Percentiles rank a stretch among this genome's conserved stretches.
These are phyloP conservation scores for Polyploca ridens DNA, from an alignment of 2,888 invertebrate genomes.

Conservation along the genomic window DNA sequence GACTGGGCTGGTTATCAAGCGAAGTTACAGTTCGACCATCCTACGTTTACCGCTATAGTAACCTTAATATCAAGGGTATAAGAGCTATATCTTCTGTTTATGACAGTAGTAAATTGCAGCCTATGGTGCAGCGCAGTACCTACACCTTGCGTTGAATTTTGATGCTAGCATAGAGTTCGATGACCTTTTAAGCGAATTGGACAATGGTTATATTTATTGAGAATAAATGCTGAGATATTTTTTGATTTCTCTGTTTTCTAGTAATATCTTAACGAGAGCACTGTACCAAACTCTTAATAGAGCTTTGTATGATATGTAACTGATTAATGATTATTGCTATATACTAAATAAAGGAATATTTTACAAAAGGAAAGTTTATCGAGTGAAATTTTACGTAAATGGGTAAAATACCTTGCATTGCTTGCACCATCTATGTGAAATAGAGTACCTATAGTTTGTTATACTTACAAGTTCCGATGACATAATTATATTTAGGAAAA, in stretches of 20 bases:
- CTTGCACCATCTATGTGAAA: no score
- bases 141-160: constrained; percentile 47
- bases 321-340: no score
- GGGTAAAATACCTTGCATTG: no score
- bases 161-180: constrained; percentile 27
- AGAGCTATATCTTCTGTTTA: constrained; percentile 39
- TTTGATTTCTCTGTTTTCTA: neutral
- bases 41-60: constrained; percentile 28
- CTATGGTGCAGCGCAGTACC: constrained; percentile 35
- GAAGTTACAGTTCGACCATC: constrained; percentile 40
- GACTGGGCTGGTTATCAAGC: constrained; percentile 45
- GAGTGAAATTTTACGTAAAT: no score
- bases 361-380: no score
- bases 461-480: no score
- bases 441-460: no score
- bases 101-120: constrained; percentile 23
- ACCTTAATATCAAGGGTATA: constrained; percentile 36
- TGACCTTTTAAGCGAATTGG: constrained; percentile 26
- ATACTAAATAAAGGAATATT: no score
- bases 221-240: neutral
- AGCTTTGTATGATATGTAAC: no score
- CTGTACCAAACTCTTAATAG: no score
- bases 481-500: no score
- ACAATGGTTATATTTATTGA: constrained; percentile 32
- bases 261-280: no score